phyloP scores from a whole-genome alignment of 2,797 vertebrate species.

The Clarias platycephalus region DNA sequence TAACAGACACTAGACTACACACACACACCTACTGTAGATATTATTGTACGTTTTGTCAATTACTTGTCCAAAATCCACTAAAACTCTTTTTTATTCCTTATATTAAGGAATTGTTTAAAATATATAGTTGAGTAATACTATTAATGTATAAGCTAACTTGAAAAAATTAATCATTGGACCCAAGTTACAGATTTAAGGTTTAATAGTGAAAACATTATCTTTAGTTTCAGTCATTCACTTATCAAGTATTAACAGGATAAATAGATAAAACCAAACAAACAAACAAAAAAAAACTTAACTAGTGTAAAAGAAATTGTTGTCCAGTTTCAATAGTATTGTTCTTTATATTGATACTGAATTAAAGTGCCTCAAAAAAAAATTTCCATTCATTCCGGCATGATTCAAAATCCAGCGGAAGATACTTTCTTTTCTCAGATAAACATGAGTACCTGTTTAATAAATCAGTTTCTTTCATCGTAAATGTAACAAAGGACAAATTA shows the following conservation, averaged over 20 bases:
- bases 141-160: background rate
- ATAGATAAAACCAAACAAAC: no score
- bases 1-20: background rate
- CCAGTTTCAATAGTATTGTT: background rate
- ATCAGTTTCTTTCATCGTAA: constrained; percentile 30
- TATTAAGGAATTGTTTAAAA: background rate
- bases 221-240: background rate
- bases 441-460: constrained; percentile 28
- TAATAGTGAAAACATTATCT: background rate
- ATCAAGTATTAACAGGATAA: background rate
- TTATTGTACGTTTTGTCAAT: no score
- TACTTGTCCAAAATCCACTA: no score
- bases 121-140: background rate
- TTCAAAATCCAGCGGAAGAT: background rate
- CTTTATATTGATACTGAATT: background rate
- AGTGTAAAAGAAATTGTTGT: background rate
- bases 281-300: background rate
- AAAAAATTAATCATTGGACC: background rate
- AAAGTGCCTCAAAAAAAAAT: background rate
- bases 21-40: background rate
- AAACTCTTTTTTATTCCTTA: no score
- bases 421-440: constrained; percentile 33
- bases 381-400: constrained; percentile 4
- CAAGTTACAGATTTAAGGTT: background rate
- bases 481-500: constrained; percentile 11